Evolutionary conservation across 2,797 vertebrate species (phyloP).

Genomic region (Odontamblyopus rebecca): DNA sequence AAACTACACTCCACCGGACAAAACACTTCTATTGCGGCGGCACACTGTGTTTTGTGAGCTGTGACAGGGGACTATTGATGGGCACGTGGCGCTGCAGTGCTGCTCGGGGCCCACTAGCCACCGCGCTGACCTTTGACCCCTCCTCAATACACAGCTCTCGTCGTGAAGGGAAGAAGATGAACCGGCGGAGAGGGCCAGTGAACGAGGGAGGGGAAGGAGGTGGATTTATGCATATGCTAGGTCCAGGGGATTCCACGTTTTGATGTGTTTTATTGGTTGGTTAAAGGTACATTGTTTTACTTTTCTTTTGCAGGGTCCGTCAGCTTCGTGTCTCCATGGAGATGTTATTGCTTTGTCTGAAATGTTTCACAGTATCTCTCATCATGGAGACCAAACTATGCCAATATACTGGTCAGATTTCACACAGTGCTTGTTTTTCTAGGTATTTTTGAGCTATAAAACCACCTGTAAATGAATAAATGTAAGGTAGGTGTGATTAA

Average conservation of each 20-base stretch:
- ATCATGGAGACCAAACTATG: too few relatives aligned
- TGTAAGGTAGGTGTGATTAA: too few relatives aligned
- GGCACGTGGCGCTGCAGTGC: constrained; percentile 66
- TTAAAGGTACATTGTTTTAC: too few relatives aligned
- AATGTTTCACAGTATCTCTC: too few relatives aligned
- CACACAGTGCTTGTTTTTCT: too few relatives aligned
- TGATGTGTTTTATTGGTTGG: background rate
- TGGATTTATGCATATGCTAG: background rate
- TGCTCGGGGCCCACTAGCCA: constrained; percentile 62
- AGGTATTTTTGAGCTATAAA: too few relatives aligned
- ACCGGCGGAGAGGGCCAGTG: constrained; percentile 32
- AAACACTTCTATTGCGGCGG: constrained; percentile 41
- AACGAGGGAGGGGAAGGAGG: constrained; percentile 20
- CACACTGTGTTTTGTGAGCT: constrained; percentile 65
- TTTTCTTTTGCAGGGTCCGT: too few relatives aligned
- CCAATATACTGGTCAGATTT: too few relatives aligned
- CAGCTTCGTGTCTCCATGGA: too few relatives aligned
- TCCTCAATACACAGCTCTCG: constrained; percentile 44
- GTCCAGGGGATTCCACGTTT: background rate
- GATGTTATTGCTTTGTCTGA: too few relatives aligned
- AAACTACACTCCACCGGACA: constrained; percentile 27
- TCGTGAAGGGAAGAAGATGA: constrained; percentile 50
- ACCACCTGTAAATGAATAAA: too few relatives aligned
- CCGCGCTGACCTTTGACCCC: constrained; percentile 71
- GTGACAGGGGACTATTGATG: constrained; percentile 70